Evolutionary conservation across 2,113 vertebrate genomes (phyloP).

Genomic region (Pachypanchax playfairii): DNA sequence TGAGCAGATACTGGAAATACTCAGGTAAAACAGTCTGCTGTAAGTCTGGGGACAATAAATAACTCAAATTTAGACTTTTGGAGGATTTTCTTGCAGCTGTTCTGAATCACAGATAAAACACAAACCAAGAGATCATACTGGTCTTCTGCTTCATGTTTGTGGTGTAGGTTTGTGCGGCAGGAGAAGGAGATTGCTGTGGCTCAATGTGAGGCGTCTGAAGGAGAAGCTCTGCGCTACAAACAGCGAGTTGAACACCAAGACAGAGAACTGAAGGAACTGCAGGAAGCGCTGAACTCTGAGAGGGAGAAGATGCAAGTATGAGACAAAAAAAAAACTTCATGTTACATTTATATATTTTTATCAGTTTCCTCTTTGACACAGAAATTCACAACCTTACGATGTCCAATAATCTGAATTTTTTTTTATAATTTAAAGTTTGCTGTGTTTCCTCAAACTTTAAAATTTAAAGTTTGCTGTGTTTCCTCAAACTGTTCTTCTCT

Average conservation of each 20-base stretch:
- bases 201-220: slow-evolving; percentile 87
- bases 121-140: neutral
- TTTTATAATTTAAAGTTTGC: no score
- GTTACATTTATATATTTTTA: no score
- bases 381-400: no score
- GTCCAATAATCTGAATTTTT: no score
- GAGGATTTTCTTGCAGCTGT: no score
- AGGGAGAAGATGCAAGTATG: slow-evolving; percentile 93
- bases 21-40: slow-evolving; percentile 79
- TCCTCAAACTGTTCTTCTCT: no score
- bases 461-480: no score
- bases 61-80: no score
- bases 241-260: slow-evolving; percentile 91
- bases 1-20: slow-evolving; percentile 92
- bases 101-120: neutral
- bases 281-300: slow-evolving; percentile 88
- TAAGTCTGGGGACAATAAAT: no score
- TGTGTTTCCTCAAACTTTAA: no score
- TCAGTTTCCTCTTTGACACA: no score
- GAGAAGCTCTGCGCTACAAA: slow-evolving; percentile 88
- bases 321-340: neutral
- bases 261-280: slow-evolving; percentile 88
- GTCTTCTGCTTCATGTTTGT: neutral
- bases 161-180: slow-evolving; percentile 89
- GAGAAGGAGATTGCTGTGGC: slow-evolving; percentile 96